Evolutionary conservation across 1,140 invertebrate genomes (phyloP).

Genomic region (Sycophila sp.): DNA sequence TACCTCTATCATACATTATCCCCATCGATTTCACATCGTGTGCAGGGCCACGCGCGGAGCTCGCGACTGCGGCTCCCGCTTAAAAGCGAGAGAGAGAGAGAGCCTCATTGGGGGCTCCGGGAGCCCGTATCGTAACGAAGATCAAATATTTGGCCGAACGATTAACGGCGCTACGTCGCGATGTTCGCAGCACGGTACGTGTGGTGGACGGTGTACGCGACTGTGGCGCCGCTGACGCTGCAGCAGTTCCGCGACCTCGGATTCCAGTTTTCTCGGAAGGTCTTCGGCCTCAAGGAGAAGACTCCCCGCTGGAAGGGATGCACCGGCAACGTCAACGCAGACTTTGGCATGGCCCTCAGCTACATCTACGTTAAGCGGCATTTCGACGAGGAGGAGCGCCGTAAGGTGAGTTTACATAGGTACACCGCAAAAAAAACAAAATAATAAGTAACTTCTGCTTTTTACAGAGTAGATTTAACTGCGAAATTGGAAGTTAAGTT

Average conservation of each 20-base stretch:
- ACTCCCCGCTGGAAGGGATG: slow-evolving; percentile 79
- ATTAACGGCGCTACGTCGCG: neutral
- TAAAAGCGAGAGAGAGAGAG: too few relatives aligned
- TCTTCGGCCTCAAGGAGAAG: slow-evolving; percentile 72
- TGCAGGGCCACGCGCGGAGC: neutral
- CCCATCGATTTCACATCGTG: neutral
- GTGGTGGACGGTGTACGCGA: slow-evolving; percentile 76
- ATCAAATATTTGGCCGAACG: neutral
- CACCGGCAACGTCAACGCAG: slow-evolving; percentile 78
- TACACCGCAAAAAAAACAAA: too few relatives aligned
- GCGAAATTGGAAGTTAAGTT: neutral
- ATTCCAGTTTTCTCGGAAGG: slow-evolving; percentile 71
- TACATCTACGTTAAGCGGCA: slow-evolving; percentile 78
- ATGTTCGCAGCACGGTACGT: slow-evolving; percentile 67
- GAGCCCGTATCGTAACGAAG: neutral
- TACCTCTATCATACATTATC: too few relatives aligned
- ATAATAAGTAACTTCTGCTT: too few relatives aligned
- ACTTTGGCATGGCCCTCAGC: slow-evolving; percentile 82
- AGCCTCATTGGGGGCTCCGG: too few relatives aligned
- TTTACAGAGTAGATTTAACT: neutral
- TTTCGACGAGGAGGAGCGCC: slow-evolving; percentile 75
- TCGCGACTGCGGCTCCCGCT: too few relatives aligned
- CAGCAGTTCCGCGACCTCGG: slow-evolving; percentile 70
- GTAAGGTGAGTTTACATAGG: slow-evolving; percentile 69
- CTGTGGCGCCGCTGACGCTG: slow-evolving; percentile 72